phyloP scores from a whole-genome alignment of 35 echinoderm and acorn worm species.

The Apostichopus californicus region DNA sequence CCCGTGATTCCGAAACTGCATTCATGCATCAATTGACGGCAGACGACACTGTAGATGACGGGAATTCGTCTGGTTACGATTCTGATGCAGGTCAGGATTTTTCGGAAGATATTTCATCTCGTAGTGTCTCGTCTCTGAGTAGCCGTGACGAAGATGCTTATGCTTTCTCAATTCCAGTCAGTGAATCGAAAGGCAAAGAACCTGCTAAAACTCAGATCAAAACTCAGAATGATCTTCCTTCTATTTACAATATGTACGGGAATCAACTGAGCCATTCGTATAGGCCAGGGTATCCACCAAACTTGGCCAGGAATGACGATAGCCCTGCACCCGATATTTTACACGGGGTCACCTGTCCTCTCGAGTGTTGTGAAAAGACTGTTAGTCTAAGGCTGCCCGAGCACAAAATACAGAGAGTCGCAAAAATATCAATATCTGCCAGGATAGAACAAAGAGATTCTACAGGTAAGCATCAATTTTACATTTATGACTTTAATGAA shows the following conservation, averaged over 20 bases:
- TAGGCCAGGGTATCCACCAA: neutral
- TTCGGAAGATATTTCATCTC: neutral
- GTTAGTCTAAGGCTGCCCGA: too few species aligned
- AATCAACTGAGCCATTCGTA: neutral
- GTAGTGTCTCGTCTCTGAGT: neutral
- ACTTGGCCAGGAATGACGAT: neutral
- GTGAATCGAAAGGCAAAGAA: neutral
- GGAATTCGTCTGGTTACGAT: neutral
- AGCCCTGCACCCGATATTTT: too few species aligned
- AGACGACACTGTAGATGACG: neutral
- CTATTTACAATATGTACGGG: slow-evolving; percentile 14
- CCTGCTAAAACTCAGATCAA: slow-evolving; percentile 4
- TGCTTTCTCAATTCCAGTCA: neutral
- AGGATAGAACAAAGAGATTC: too few species aligned
- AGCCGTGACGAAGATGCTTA: neutral
- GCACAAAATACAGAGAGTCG: too few species aligned
- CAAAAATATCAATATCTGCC: too few species aligned
- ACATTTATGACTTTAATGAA: too few species aligned
- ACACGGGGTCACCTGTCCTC: too few species aligned
- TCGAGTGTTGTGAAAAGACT: too few species aligned
- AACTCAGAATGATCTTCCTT: slow-evolving; percentile 15
- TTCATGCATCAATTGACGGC: neutral
- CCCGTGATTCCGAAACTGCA: neutral
- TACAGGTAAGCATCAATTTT: too few species aligned
- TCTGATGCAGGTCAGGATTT: neutral